Percentiles rank a stretch among this genome's conserved stretches.
Conservation (phyloP, 2,888 invertebrate species). For the Cosmia pyralina region DNA sequence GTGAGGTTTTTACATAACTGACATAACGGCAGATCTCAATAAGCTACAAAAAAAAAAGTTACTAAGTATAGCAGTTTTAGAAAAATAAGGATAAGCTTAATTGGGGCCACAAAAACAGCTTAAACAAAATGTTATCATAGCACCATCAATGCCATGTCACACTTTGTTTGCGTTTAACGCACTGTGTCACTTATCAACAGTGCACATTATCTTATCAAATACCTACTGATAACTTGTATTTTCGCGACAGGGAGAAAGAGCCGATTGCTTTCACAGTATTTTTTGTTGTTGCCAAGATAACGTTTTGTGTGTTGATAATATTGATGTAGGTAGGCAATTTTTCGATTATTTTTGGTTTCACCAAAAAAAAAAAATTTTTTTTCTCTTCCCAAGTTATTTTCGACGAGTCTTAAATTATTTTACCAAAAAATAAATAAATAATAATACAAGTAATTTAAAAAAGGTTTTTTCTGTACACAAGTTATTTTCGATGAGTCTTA, state of each 20-base stretch:
- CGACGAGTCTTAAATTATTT: too few species aligned
- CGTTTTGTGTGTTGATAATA: conserved; percentile 13
- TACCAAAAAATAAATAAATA: too few species aligned
- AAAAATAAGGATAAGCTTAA: neutral
- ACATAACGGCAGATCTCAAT: neutral
- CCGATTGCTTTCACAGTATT: conserved; percentile 25
- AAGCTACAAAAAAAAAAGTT: neutral
- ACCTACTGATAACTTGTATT: conserved; percentile 23
- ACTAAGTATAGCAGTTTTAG: neutral
- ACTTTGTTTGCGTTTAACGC: conserved; percentile 24
- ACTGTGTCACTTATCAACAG: conserved; percentile 29
- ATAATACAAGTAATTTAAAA: too few species aligned
- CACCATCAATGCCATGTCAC: conserved; percentile 7
- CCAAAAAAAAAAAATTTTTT: too few species aligned
- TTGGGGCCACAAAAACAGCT: neutral
- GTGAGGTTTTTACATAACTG: too few species aligned
- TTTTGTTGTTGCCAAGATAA: conserved; percentile 29
- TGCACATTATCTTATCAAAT: conserved; percentile 38
- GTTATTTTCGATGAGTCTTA: too few species aligned
- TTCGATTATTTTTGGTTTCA: neutral
- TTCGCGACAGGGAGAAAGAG: conserved; percentile 25
- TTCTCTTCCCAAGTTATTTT: too few species aligned
- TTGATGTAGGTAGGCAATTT: conserved; percentile 5
- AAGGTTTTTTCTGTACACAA: too few species aligned
- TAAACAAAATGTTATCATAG: conserved; percentile 12